Percentiles rank a stretch among this genome's conserved stretches.
These are phyloP conservation scores for Lampris incognitus DNA, from an alignment of 2,113 vertebrate species.

Conservation along the genomic window DNA sequence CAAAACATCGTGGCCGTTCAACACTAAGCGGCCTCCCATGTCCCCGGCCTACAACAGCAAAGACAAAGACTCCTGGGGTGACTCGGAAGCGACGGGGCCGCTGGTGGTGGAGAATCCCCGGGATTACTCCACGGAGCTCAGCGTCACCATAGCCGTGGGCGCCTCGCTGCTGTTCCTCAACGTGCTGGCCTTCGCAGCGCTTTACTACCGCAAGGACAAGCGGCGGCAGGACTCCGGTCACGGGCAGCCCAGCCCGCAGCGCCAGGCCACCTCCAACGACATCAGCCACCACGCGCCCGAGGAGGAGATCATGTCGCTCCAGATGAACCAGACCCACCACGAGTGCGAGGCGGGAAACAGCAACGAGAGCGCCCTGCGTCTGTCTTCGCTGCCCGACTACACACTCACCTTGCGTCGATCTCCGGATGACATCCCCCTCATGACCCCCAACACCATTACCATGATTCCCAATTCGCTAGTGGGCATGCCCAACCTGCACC, in stretches of 20 bases:
- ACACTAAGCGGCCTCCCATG: slow-evolving; percentile 95
- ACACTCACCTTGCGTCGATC: slow-evolving; percentile 96
- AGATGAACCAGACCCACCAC: slow-evolving; percentile 94
- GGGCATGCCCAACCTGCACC: slow-evolving; percentile 96
- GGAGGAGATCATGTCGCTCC: slow-evolving; percentile 96
- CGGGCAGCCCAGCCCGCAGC: slow-evolving; percentile 92
- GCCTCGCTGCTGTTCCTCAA: slow-evolving; percentile 98
- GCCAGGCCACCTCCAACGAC: slow-evolving; percentile 85
- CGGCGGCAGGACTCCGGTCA: slow-evolving; percentile 92
- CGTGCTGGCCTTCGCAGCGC: slow-evolving; percentile 94
- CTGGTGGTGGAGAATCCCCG: slow-evolving; percentile 93
- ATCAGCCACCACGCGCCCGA: slow-evolving; percentile 89
- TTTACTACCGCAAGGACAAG: slow-evolving; percentile 99
- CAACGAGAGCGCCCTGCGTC: slow-evolving; percentile 87
- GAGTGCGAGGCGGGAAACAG: slow-evolving; percentile 89
- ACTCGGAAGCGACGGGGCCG: slow-evolving; percentile 87
- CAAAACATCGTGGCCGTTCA: slow-evolving; percentile 90
- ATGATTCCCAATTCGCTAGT: slow-evolving; percentile 99
- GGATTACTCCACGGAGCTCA: slow-evolving; percentile 98
- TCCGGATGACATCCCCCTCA: slow-evolving; percentile 97
- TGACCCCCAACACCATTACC: slow-evolving; percentile 99
- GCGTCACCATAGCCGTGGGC: slow-evolving; percentile 96
- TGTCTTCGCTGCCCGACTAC: slow-evolving; percentile 95
- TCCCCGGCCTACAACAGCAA: slow-evolving; percentile 94
- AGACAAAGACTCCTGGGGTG: slow-evolving; percentile 90